These are phyloP conservation scores for Grammomys dolichurus DNA, from an alignment of 2,113 vertebrate genomes.

Conservation along the genomic window DNA sequence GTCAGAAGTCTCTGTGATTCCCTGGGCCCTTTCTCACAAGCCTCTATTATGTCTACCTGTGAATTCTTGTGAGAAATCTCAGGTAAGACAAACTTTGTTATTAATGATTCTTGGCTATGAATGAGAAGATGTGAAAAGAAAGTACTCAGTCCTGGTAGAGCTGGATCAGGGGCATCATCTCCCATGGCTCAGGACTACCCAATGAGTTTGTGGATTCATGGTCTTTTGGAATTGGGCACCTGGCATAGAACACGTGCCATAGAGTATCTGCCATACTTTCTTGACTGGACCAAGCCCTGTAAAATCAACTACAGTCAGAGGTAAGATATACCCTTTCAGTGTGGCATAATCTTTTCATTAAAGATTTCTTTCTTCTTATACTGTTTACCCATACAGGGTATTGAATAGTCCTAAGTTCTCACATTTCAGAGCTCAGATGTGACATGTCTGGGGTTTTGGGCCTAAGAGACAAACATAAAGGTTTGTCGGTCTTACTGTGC, in stretches of 20 bases:
- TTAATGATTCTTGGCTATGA: slow-evolving; percentile 11
- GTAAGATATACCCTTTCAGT: background rate
- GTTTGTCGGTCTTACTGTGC: background rate
- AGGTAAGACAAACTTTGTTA: slow-evolving; percentile 16
- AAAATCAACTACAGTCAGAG: background rate
- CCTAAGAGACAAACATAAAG: slow-evolving; percentile 29
- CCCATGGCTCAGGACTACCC: background rate
- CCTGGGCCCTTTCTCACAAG: background rate
- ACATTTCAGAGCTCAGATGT: background rate
- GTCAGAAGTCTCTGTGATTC: background rate
- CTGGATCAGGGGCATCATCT: background rate
- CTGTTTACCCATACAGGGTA: background rate
- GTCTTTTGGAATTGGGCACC: background rate
- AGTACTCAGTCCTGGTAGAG: background rate
- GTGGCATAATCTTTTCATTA: background rate
- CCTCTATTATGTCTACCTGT: background rate
- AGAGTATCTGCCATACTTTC: background rate
- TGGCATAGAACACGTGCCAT: too few relatives aligned
- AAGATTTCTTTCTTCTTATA: background rate
- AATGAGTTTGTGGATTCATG: background rate
- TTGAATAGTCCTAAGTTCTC: background rate
- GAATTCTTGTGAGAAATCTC: slow-evolving; percentile 12
- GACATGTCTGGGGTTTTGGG: background rate
- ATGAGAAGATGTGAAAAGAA: slow-evolving; percentile 59
- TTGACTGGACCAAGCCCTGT: background rate